Evolutionary conservation across 2,797 vertebrate genomes (phyloP), one percentile per base, ranked within the genome.

Genomic region (Tachyglossus aculeatus): DNA sequence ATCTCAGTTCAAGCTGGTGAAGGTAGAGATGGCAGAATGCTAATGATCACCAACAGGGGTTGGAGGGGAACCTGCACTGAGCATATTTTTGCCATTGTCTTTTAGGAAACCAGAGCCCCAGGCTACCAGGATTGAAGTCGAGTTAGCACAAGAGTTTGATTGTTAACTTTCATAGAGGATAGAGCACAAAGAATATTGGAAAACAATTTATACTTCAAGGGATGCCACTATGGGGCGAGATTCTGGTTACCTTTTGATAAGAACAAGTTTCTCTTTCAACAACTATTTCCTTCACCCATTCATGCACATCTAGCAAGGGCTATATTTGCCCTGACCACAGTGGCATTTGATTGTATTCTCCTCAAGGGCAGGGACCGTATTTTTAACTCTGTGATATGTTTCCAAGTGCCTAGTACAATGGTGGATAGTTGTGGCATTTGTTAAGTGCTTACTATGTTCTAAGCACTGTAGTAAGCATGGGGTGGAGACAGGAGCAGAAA

Each of bases 1-100:
- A 51, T 38, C 69, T 38, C 56, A 51, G 53, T 62, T 71, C 69
- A 63, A 78, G 60, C 67, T 22, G 33, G 38, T 51, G 47, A 72
- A 45, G 36, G 62, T 48, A 12, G 18, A 41, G 67, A 53, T 64
- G 66, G 68, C 29, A 61, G 58, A 39, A 15, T 53, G 27, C 43
- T 33, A 40, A 61, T 14, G 77, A 73, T 70, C 37, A 34, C 44
- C 40, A 18, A 7, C 60, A 7, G 55, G 50, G 60, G 51, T n/a
- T 16, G 3, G 44, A 40, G 67, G n/a, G n/a, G 40, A 77, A 44
- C 2, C 29, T 56, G 18, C 32, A n/a, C n/a, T n/a, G n/a, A n/a
- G n/a, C n/a, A n/a, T n/a, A n/a, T n/a, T n/a, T n/a, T n/a, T n/a
- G n/a, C n/a, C n/a, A n/a, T n/a, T n/a, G n/a, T n/a, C n/a, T n/a